A percentile compares a stretch with the other conserved stretches of the same genome.
Evolutionary conservation across 2,888 invertebrate genomes (phyloP).

Genomic region (Eilema sororculum): DNA sequence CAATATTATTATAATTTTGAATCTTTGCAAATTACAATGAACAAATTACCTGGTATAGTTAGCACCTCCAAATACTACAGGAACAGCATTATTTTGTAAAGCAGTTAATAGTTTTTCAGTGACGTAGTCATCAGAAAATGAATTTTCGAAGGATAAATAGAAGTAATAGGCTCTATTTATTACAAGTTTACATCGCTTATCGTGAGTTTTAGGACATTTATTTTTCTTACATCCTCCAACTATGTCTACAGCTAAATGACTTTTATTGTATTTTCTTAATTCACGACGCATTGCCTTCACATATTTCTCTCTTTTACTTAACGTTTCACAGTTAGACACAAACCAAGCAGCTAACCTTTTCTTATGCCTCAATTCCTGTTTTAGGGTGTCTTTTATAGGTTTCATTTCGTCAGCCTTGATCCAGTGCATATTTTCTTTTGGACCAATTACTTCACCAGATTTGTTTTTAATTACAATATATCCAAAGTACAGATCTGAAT

Average conservation of each 20-base stretch:
- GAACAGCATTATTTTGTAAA: slow-evolving; percentile 65
- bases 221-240: slow-evolving; percentile 58
- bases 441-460: slow-evolving; percentile 56
- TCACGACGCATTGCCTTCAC: slow-evolving; percentile 43
- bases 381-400: slow-evolving; percentile 54
- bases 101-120: slow-evolving; percentile 72
- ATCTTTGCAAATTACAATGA: too few species aligned
- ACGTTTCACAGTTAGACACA: slow-evolving; percentile 59
- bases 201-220: slow-evolving; percentile 47
- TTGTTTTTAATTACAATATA: slow-evolving; percentile 62
- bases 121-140: slow-evolving; percentile 71
- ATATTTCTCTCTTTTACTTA: slow-evolving; percentile 50
- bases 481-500: slow-evolving; percentile 67
- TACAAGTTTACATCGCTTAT: slow-evolving; percentile 44
- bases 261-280: slow-evolving; percentile 37
- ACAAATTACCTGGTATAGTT: slow-evolving; percentile 70
- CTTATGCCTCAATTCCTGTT: slow-evolving; percentile 50
- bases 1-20: too few species aligned
- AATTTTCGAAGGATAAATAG: slow-evolving; percentile 73
- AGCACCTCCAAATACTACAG: slow-evolving; percentile 74
- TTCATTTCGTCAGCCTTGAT: slow-evolving; percentile 58
- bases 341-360: slow-evolving; percentile 64
- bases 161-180: slow-evolving; percentile 61
- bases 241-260: slow-evolving; percentile 56
- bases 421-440: slow-evolving; percentile 64